Base-by-base conservation (phyloP, 2,888 invertebrate species). In the Taphrorychus bicolor region DNA sequence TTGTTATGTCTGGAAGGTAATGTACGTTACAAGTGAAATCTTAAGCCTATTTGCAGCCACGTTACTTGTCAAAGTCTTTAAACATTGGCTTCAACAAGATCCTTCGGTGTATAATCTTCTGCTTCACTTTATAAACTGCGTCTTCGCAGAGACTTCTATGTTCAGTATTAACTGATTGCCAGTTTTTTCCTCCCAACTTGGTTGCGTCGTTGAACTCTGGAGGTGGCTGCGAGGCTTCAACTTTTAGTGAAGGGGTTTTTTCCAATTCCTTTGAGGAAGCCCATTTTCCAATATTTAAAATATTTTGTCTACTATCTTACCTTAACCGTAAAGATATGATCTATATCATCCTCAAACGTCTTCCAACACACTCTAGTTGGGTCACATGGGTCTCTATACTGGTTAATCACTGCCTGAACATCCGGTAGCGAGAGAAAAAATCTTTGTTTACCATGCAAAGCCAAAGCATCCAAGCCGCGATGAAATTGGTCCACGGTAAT, bases 281-380 rank as follows among this genome's bases (percentile, higher is more conserved):
- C n/a, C 81, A 17, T 32, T 16, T 32, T 32, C 11, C 32, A 48
- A 48, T 14, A 48, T 2, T 11, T 48, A 9, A 48, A 9, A 48
- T 48, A 14, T 16, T 16, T 14, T 58, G 52, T 59, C 41, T 74
- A 81, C 81, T 72, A n/a, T n/a, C n/a, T n/a, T n/a, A n/a, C n/a
- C n/a, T 81, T 81, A 3, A 77, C 76, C 0, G 81, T 82, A 72
- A 82, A 83, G 3, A 82, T 92, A 77, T 89, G 88, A 76, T 93
- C 90, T 72, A 93, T 87, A 79, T 93, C 92, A 75, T 91, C 89
- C 76, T 89, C 90, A 78, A 93, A 93, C 18, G 88, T 88, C 65
- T 87, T 85, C 92, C 93, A 93, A 79, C 90, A 89, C 48, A 92
- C 84, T 59, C 88, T 85, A 59, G 86, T 84, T 0, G 82, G 81